Conservation (phyloP, 1,140 invertebrate species). For the Drosophila serrata region DNA sequence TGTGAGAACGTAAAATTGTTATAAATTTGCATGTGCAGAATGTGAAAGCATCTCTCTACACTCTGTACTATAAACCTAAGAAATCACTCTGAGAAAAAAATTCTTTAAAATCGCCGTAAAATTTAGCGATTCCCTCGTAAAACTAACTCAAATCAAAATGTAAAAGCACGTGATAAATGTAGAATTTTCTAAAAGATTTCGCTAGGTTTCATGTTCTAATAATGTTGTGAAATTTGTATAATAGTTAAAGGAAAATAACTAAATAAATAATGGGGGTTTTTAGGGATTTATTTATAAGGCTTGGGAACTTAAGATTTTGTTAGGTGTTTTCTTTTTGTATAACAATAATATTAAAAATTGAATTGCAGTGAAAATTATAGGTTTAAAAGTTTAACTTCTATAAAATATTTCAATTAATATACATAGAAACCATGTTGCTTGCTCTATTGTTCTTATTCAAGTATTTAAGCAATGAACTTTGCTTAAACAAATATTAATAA, state of each 20-base stretch:
- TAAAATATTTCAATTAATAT: background rate
- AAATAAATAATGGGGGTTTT: background rate
- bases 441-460: no score
- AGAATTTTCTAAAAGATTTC: slow-evolving; percentile 13
- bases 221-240: background rate
- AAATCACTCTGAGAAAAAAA: slow-evolving; percentile 31
- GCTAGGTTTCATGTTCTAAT: background rate
- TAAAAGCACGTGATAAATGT: background rate
- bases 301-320: background rate
- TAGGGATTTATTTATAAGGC: background rate
- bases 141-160: slow-evolving; percentile 36
- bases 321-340: background rate
- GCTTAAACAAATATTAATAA: background rate
- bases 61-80: slow-evolving; percentile 7
- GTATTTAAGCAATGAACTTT: background rate
- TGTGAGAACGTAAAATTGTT: slow-evolving; percentile 83
- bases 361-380: background rate
- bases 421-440: no score
- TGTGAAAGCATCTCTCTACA: slow-evolving; percentile 21
- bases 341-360: background rate
- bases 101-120: slow-evolving; percentile 21
- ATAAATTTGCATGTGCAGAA: slow-evolving; percentile 81
- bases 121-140: slow-evolving; percentile 42
- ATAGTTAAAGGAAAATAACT: no score
- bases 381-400: background rate